Evolutionary conservation across 2,797 vertebrate species (phyloP).

Genomic region (Microctenopoma stevenorrisi): DNA sequence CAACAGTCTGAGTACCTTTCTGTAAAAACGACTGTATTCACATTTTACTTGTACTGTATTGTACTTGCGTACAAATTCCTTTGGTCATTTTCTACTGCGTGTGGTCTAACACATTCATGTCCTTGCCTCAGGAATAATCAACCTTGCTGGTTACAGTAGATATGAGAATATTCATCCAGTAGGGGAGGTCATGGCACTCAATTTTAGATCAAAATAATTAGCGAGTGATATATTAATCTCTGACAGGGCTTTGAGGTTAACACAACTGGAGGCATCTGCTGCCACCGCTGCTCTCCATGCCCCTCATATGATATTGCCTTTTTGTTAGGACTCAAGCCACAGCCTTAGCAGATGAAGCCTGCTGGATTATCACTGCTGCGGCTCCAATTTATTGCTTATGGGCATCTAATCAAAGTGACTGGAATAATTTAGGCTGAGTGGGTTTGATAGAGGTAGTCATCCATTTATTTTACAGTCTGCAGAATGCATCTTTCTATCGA

Average conservation of each 20-base stretch:
- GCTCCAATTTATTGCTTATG: conserved; percentile 61
- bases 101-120: conserved; percentile 42
- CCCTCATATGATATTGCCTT: conserved; percentile 41
- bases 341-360: conserved; percentile 49
- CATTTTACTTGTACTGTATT: conserved; percentile 5
- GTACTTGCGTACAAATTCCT: conserved; percentile 8
- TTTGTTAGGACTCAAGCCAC: conserved; percentile 50
- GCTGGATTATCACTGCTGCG: conserved; percentile 48
- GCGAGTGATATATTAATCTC: conserved; percentile 68
- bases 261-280: conserved; percentile 64
- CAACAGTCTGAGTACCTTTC: conserved; percentile 29
- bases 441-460: conserved; percentile 39
- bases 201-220: conserved; percentile 79
- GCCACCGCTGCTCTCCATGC: conserved; percentile 48
- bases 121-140: conserved; percentile 43
- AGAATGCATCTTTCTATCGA: conserved; percentile 24
- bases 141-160: conserved; percentile 23
- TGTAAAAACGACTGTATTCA: conserved; percentile 33
- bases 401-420: conserved; percentile 63
- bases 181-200: conserved; percentile 61
- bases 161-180: conserved; percentile 37
- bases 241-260: conserved; percentile 68
- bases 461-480: conserved; percentile 26
- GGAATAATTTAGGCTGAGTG: conserved; percentile 53
- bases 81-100: conserved; percentile 23